Conservation (phyloP, 2,888 invertebrate genomes). For the Nesidiocoris tenuis region DNA sequence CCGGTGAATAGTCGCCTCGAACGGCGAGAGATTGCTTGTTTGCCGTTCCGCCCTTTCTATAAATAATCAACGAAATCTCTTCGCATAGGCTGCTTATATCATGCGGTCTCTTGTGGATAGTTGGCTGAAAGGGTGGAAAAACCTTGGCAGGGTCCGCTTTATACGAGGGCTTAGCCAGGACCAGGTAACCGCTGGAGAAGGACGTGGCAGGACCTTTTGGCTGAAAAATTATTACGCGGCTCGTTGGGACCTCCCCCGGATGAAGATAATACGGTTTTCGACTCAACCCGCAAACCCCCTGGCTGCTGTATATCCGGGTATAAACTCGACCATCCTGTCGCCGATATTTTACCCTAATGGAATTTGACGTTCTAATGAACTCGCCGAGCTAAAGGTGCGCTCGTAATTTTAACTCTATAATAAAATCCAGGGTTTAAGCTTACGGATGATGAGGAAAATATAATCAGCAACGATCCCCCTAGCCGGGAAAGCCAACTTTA, state of each 20-base stretch:
- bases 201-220: background rate
- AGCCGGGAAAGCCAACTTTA: background rate
- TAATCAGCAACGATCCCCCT: background rate
- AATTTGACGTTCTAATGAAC: background rate
- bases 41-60: background rate
- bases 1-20: background rate
- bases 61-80: background rate
- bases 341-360: background rate
- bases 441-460: background rate
- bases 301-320: no score
- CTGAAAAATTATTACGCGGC: background rate
- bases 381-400: background rate
- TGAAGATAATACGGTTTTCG: background rate
- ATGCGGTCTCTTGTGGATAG: background rate
- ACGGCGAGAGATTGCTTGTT: background rate
- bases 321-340: background rate
- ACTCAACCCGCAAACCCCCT: background rate
- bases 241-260: background rate
- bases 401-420: background rate
- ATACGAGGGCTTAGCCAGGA: background rate
- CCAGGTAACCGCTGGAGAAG: background rate
- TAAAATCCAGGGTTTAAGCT: background rate
- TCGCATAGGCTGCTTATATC: background rate
- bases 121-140: background rate
- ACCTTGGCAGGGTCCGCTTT: background rate